Conservation (phyloP, 2,797 vertebrate genomes). For the Sebastes ruberrimus region DNA sequence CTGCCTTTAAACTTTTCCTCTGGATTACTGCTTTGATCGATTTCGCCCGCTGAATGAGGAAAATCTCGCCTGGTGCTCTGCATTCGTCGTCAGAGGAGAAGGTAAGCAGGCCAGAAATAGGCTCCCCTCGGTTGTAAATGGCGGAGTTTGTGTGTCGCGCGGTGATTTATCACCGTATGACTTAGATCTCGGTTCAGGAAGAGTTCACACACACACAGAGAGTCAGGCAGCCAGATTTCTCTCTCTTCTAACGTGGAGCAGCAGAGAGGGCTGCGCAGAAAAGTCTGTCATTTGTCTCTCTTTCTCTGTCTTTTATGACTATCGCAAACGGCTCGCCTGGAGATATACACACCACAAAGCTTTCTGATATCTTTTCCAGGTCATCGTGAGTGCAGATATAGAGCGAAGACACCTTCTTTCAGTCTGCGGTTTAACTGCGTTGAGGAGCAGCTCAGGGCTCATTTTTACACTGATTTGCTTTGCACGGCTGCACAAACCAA, state of each 20-base stretch:
- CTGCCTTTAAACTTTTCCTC: slow-evolving; percentile 80
- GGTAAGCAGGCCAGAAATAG: slow-evolving; percentile 97
- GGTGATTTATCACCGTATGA: slow-evolving; percentile 99
- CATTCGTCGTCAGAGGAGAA: slow-evolving; percentile 96
- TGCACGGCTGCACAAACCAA: slow-evolving; percentile 25
- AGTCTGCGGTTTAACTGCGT: slow-evolving; percentile 38
- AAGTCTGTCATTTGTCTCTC: slow-evolving; percentile 73
- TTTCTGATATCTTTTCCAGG: slow-evolving; percentile 48
- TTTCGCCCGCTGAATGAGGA: slow-evolving; percentile 87
- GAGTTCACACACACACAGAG: slow-evolving; percentile 90
- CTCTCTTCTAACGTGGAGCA: slow-evolving; percentile 58
- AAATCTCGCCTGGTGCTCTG: slow-evolving; percentile 87
- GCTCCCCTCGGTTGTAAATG: slow-evolving; percentile 93
- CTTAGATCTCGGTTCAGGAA: slow-evolving; percentile 99
- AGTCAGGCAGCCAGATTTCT: slow-evolving; percentile 76
- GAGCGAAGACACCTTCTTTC: slow-evolving; percentile 57
- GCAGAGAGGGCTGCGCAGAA: slow-evolving; percentile 49
- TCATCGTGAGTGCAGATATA: slow-evolving; percentile 51
- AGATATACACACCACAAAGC: slow-evolving; percentile 43
- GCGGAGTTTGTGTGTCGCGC: slow-evolving; percentile 93
- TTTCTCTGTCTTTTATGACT: slow-evolving; percentile 65
- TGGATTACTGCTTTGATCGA: slow-evolving; percentile 86
- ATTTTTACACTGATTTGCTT: slow-evolving; percentile 51
- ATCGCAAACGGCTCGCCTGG: slow-evolving; percentile 48
- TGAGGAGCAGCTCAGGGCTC: slow-evolving; percentile 8